Evolutionary conservation across 2,113 vertebrate genomes (phyloP), one percentile per base, ranked within the genome.

Genomic region (Pangasianodon hypophthalmus): DNA sequence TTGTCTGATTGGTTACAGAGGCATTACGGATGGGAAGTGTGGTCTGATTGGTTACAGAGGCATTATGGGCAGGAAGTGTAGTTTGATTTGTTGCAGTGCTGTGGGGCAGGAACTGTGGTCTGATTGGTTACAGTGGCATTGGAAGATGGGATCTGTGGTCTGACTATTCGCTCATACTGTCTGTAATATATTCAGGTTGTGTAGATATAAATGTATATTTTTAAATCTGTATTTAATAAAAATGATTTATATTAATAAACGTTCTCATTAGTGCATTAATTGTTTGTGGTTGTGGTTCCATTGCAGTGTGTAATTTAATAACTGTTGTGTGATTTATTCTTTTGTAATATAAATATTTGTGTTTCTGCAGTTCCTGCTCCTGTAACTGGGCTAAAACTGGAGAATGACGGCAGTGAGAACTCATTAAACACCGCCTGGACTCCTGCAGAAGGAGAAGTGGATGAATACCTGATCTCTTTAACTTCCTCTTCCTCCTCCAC

Each of bases 351-450:
- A 75, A 44, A 44, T 32, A 41, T 6, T 1, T 21, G 21, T 54
- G n/a, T n/a, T 32, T 29, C 8, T 84, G 87, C 92, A 98, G 98
- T 91, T 62, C 98, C 98, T 73, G 96, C 94, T 62, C 92, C 93
- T 29, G 97, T 98, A 58, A 93, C 95, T 48, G 88, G 94, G 91
- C 93, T 99, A 94, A 94, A 50, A 0, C 95, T 98, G 88, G 94
- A 94, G 88, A 97, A 95, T 0, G 94, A 96, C 5, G 96, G 94
- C 92, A 96, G 95, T 91, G 92, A 91, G 24, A 95, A 96, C 46
- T 54, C 93, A 90, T 95, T 99, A 77, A 94, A 91, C 92, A 97
- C 96, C 58, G 95, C 94, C 86, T 99, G 98, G 98, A 92, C 80
- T 88, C 93, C 90, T 85, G 96, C 98, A 92, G 14, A 7, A 7